Evolutionary conservation across 2,113 vertebrate genomes (phyloP), one percentile per base, ranked within the genome.

Genomic region (Campylorhamphus procurvoides): DNA sequence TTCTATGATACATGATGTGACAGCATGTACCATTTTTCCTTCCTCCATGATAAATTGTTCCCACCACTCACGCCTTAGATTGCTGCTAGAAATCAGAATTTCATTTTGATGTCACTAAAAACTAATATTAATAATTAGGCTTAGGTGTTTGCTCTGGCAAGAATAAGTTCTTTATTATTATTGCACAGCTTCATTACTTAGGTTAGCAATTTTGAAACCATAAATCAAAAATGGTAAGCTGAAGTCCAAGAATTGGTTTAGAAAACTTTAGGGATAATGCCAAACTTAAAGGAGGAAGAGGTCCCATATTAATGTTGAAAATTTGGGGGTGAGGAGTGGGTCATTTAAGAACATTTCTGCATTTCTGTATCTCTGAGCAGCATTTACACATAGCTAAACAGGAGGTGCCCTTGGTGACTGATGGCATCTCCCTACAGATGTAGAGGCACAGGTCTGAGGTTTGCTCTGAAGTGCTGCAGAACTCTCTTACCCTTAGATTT

Each of bases 1-100:
- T 97, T 89, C 46, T 86, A 77, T 97, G 96, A 97, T 97, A 96
- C 96, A 93, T 81, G 59, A 96, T 89, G 90, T 97, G 96, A 97
- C 96, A 98, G 97, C 31, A 19, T 94, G 95, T 93, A 95, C 95
- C 97, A 94, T 94, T 97, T 97, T 46, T 75, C 27, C 31, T 93
- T 93, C 88, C 92, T 95, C 91, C 78, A 53, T 94, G 96, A 97
- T 95, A 96, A 95, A 96, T 96, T 94, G 82, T 96, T 84, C 56
- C 40, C 35, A 53, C 77, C 74, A 55, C 78, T 93, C 71, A 50
- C 53, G 35, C 5, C 10, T 35, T 73, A 46, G 73, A 67, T 82
- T 81, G 73, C 82, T 96, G 91, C 87, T 82, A 19, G 94, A 94
- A 92, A 88, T 87, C 73, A 84, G 82, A 92, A 96, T 93, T 96